A percentile compares a stretch with the other conserved stretches of the same genome.
These are phyloP conservation scores for Casuarius casuarius DNA, from an alignment of 2,113 vertebrate genomes.

Conservation along the genomic window DNA sequence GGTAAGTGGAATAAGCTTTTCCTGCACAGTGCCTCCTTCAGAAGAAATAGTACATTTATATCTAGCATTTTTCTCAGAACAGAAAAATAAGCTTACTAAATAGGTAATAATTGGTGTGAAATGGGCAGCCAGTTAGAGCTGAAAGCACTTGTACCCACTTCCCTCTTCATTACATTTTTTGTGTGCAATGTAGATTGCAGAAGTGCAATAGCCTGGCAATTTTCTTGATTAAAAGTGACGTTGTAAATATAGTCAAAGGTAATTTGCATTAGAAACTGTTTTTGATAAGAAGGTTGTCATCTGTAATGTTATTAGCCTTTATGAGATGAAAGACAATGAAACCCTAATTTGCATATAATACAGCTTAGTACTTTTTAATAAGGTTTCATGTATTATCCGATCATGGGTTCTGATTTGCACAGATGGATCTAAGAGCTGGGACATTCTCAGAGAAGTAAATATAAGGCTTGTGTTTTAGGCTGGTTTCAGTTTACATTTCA, in stretches of 20 bases:
- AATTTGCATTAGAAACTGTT: slow-evolving; percentile 56
- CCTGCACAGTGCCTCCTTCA: slow-evolving; percentile 1
- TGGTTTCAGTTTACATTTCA: slow-evolving; percentile 14
- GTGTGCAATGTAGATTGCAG: background rate
- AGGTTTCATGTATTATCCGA: slow-evolving; percentile 12
- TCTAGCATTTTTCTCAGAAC: background rate
- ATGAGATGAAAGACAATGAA: slow-evolving; percentile 57
- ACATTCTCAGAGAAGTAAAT: background rate
- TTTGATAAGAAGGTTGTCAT: slow-evolving; percentile 59
- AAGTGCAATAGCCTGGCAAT: slow-evolving; percentile 50
- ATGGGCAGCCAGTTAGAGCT: slow-evolving; percentile 18
- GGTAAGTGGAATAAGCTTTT: slow-evolving; percentile 35
- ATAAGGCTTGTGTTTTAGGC: background rate
- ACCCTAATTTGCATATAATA: slow-evolving; percentile 54
- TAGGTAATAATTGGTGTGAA: slow-evolving; percentile 39
- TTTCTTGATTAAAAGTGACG: slow-evolving; percentile 66
- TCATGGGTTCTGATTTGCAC: background rate
- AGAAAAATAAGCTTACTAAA: slow-evolving; percentile 3
- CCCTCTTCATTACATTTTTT: background rate
- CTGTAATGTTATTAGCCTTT: slow-evolving; percentile 22
- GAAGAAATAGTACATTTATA: background rate
- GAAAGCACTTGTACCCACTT: slow-evolving; percentile 13
- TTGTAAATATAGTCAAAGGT: slow-evolving; percentile 66
- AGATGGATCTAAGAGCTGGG: slow-evolving; percentile 23
- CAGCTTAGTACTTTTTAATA: slow-evolving; percentile 50